Base-by-base conservation (phyloP, 2,113 vertebrate genomes). In the Alligator sinensis region DNA sequence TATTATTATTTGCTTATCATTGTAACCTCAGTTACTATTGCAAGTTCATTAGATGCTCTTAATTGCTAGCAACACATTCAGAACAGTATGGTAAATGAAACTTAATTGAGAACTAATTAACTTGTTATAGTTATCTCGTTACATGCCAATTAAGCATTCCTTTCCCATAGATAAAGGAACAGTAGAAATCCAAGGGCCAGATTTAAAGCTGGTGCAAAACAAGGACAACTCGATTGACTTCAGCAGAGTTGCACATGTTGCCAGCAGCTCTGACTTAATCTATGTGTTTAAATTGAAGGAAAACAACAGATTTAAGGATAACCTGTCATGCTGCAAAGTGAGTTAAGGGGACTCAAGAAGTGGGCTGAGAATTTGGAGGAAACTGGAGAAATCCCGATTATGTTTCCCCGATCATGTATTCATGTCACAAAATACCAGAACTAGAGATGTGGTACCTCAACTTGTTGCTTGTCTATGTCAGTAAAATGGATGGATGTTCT, bases 41-140 rank as follows among this genome's bases (percentile, higher is more conserved):
- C 93, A 92, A 96, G 96, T 97, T 97, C 97, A 97, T 97, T 97
- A 97, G 95, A 86, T 92, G 94, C 92, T n/a, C 28, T 97, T 97
- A 98, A 98, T 98, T 97, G 97, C 97, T 84, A 95, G 86, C 91
- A 96, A 95, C 94, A 95, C 91, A 95, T 95, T 96, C 97, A 92
- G 96, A 95, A 97, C 74, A 47, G 93, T 95, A 97, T 92, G 95
- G 97, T 90, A 97, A 98, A 98, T 3, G 80, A 91, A 94, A 95
- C 97, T 97, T 98, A 98, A 98, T 97, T 97, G 98, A 97, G 96
- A 97, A 97, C 97, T 97, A 98, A 98, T 98, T 98, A 98, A 97
- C 97, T 97, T 97, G 96, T 97, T 98, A 97, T 87, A 95, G 96
- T 98, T 97, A 98, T 97, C 97, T 97, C 83, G 38, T 98, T 98